A percentile compares a stretch with the other conserved stretches of the same genome.
Evolutionary conservation across 2,113 vertebrate genomes (phyloP).

Genomic region (Pituophis catenifer): DNA sequence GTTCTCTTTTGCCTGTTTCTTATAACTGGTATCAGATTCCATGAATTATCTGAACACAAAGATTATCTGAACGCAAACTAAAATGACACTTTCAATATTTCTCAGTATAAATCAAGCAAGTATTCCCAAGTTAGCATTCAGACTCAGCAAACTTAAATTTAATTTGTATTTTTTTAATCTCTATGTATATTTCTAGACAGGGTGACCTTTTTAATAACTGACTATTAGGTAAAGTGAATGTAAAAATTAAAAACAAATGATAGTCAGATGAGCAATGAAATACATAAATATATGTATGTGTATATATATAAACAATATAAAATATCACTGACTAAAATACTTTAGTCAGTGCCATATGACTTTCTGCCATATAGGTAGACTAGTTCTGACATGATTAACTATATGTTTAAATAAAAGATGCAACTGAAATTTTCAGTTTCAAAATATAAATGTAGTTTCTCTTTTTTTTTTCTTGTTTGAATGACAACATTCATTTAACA

Average conservation of each 20-base stretch:
- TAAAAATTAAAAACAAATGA: not conserved
- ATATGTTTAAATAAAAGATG: not conserved
- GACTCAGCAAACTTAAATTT: conserved; percentile 27
- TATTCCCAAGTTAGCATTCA: conserved; percentile 31
- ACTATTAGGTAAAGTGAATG: not conserved
- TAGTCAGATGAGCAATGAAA: not conserved
- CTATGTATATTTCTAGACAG: not conserved
- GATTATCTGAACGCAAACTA: conserved; percentile 47
- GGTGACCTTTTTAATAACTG: not conserved
- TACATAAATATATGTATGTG: not conserved
- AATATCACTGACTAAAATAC: not conserved
- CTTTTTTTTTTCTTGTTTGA: not conserved
- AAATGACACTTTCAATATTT: conserved; percentile 60
- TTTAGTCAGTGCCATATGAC: not conserved
- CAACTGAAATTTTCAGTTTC: not conserved
- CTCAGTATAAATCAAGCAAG: conserved; percentile 46
- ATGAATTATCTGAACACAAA: conserved; percentile 72
- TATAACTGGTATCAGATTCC: conserved; percentile 77
- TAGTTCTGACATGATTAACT: not conserved
- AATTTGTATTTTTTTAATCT: conserved; percentile 18
- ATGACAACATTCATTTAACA: not conserved
- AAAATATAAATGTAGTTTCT: not conserved
- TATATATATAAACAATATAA: not conserved
- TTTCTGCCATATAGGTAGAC: not conserved
- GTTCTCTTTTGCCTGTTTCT: conserved; percentile 69